Conservation (phyloP, 2,797 vertebrate genomes). For the Gallinago solitaria region DNA sequence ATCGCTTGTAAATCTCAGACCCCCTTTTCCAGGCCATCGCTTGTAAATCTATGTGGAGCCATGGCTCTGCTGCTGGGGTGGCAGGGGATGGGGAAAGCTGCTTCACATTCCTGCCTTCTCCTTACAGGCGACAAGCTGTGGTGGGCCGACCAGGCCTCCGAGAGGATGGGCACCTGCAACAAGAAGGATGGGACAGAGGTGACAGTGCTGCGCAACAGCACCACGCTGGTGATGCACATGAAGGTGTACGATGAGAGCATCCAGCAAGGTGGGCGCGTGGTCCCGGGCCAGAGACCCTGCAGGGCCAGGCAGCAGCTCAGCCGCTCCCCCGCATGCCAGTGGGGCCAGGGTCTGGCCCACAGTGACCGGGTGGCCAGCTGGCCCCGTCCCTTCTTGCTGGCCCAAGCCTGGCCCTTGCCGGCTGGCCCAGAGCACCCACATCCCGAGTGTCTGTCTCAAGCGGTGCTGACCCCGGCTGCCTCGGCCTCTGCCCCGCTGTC, state of each 20-base stretch:
- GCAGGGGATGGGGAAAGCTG: not conserved
- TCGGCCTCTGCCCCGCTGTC: not conserved
- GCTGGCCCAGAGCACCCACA: fast-evolving
- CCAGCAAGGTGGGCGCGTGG: constrained; percentile 80
- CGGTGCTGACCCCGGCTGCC: fast-evolving
- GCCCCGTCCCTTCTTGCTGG: not conserved
- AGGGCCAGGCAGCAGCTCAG: fast-evolving
- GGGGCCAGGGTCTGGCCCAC: fast-evolving
- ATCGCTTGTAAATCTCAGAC: fast-evolving
- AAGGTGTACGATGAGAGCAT: constrained; percentile 92
- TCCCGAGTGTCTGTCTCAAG: fast-evolving
- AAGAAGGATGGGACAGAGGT: constrained; percentile 86
- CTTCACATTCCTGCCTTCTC: not conserved
- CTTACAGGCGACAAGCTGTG: constrained; percentile 89
- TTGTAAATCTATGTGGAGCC: not conserved
- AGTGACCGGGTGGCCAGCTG: fast-evolving
- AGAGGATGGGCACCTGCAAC: constrained; percentile 93
- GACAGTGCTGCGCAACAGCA: constrained; percentile 88
- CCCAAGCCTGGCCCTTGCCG: not conserved
- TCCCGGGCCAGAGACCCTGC: fast-evolving
- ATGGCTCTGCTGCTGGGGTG: fast-evolving
- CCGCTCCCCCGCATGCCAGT: fast-evolving
- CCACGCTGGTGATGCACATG: constrained; percentile 96
- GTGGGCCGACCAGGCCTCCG: constrained; percentile 95
- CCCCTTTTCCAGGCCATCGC: fast-evolving